Evolutionary conservation across 2,797 vertebrate species (phyloP), one percentile per base, ranked within the genome.

Genomic region (Channa striata): DNA sequence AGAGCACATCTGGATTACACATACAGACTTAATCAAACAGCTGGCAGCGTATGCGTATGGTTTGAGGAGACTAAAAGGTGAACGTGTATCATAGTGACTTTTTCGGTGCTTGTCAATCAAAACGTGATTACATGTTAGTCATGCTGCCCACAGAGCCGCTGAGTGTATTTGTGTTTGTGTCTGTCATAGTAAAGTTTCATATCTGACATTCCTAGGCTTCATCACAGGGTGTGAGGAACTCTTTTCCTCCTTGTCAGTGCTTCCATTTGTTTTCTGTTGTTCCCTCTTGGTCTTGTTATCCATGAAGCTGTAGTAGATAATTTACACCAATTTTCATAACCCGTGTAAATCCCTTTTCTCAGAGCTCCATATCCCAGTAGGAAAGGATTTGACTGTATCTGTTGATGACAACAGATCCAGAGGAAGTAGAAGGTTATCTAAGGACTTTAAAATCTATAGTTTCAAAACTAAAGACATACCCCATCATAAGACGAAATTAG

Each of bases 1-100:
- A 83, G 72, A 66, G 68, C 83, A 91, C 91, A 92, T 90, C 91
- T 93, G 90, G 87, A 87, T 86, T 82, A 74, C 59, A 81, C 87
- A 82, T 91, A 72, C 19, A 63, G 71, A 46, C 71, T 66, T 80
- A 87, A 90, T 89, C 82, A 87, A 83, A 90, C 87, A 84, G 81
- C 80, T 79, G 74, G 75, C 68, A 6, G 19, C 2, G 17, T 52
- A 59, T 11, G 11, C 1, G 4, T 57, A 58, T 5, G 8, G 54
- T 52, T 57, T 79, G 56, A 54, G 59, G 25, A 72, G 62, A 69
- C 59, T 2, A 30, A 59, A 34, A 61, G 69, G 66, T 65, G 60
- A 64, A 54, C 33, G 2, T 51, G 43, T 25, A 59, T 74, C 63
- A n/a, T n/a, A n/a, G n/a, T n/a, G n/a, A n/a, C n/a, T n/a, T n/a